Evolutionary conservation across 1,140 invertebrate species (phyloP).

Genomic region (Papilio dardanus): DNA sequence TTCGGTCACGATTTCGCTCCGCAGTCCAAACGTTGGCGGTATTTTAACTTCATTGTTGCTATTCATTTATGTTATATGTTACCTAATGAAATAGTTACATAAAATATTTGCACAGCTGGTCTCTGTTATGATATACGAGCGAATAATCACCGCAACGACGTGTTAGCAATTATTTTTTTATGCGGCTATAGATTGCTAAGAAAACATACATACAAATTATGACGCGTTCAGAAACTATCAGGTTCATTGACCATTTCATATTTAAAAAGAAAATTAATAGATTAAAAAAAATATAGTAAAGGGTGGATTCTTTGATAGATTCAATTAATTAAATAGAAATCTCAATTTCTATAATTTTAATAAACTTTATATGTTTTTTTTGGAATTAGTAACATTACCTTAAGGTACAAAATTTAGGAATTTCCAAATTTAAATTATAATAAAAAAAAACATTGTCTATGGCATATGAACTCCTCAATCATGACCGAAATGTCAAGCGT

Average conservation of each 20-base stretch:
- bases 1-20: conserved; percentile 69
- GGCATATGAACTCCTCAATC: conserved; percentile 16
- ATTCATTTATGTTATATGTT: conserved; percentile 65
- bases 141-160: conserved; percentile 29
- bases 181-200: not conserved
- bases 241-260: not conserved
- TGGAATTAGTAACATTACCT: too few relatives aligned
- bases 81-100: conserved; percentile 60
- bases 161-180: conserved; percentile 5
- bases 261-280: not conserved
- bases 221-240: not conserved
- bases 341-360: too few relatives aligned
- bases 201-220: not conserved
- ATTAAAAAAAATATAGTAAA: too few relatives aligned
- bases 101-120: conserved; percentile 54
- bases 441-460: not conserved
- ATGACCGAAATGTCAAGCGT: conserved; percentile 38
- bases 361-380: too few relatives aligned
- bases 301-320: too few relatives aligned
- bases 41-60: conserved; percentile 70
- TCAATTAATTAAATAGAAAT: too few relatives aligned
- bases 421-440: not conserved
- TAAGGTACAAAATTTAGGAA: not conserved
- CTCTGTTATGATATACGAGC: conserved; percentile 42
- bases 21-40: conserved; percentile 63